These are phyloP conservation scores for Tadarida brasiliensis DNA, from an alignment of 2,797 vertebrate species.

Conservation along the genomic window DNA sequence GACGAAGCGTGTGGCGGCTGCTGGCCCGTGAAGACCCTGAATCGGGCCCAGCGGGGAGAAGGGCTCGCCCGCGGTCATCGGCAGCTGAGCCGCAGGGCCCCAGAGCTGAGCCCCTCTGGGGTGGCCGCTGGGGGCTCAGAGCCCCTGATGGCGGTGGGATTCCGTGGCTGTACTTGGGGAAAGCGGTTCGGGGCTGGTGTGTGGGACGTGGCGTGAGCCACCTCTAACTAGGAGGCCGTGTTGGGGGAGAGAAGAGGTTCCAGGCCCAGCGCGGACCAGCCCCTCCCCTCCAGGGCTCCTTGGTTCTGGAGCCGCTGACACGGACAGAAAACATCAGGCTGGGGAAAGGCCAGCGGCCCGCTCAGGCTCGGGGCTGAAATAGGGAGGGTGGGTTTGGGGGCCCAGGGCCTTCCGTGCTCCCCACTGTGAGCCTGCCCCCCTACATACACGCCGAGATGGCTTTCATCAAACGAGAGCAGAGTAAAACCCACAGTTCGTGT, in stretches of 20 bases:
- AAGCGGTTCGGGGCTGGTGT: neutral
- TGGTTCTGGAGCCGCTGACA: neutral
- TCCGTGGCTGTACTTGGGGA: neutral
- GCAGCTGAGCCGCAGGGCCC: neutral
- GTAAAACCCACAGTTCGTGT: neutral
- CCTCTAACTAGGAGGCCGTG: neutral
- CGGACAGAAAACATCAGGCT: neutral
- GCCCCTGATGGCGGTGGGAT: neutral
- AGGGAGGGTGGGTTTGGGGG: neutral
- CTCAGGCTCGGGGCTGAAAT: neutral
- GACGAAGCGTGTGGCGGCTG: no score
- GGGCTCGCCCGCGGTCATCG: neutral
- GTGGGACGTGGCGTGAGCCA: neutral
- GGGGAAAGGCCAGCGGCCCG: neutral
- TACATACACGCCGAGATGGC: neutral
- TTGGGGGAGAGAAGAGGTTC: neutral
- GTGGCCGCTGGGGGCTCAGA: neutral
- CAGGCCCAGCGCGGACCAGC: no score
- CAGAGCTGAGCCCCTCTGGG: neutral
- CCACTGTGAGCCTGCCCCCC: neutral
- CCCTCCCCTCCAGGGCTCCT: neutral
- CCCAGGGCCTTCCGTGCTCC: neutral
- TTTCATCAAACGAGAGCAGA: neutral
- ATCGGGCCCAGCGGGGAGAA: no score
- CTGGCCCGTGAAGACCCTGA: accelerated